phyloP scores from a whole-genome alignment of 2,113 vertebrate species.

The Vicugna pacos region DNA sequence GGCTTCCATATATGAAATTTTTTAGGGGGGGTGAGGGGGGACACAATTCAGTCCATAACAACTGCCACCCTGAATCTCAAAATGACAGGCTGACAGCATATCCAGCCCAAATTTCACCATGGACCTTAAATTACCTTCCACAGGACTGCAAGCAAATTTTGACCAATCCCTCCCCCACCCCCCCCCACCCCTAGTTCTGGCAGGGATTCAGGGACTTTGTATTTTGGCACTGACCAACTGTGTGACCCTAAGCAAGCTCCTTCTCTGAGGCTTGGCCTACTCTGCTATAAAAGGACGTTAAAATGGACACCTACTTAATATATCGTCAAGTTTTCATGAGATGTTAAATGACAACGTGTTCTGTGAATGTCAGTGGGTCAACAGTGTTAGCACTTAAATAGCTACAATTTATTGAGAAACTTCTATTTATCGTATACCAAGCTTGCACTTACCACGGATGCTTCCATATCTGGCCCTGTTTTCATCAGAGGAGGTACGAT shows the following conservation, averaged over 20 bases:
- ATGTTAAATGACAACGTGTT: neutral
- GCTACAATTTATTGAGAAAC: neutral
- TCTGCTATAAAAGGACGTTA: neutral
- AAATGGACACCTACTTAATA: neutral
- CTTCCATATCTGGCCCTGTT: neutral
- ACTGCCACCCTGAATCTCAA: neutral
- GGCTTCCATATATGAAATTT: neutral
- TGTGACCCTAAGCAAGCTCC: neutral
- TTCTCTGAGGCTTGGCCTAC: neutral
- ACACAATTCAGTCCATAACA: neutral
- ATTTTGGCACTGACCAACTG: neutral
- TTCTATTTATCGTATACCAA: neutral
- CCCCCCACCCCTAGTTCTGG: neutral
- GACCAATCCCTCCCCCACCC: too few relatives aligned
- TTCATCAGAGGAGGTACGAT: neutral
- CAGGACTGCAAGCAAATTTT: neutral
- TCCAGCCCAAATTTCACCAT: neutral
- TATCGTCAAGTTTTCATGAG: neutral
- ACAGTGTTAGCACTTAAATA: neutral
- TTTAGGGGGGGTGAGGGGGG: accelerated
- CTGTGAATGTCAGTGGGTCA: neutral
- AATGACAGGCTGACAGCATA: neutral
- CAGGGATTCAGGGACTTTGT: neutral
- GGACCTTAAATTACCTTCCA: neutral
- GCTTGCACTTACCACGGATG: neutral